Conservation (phyloP, 2,113 vertebrate genomes). For the Ptilonorhynchus violaceus region DNA sequence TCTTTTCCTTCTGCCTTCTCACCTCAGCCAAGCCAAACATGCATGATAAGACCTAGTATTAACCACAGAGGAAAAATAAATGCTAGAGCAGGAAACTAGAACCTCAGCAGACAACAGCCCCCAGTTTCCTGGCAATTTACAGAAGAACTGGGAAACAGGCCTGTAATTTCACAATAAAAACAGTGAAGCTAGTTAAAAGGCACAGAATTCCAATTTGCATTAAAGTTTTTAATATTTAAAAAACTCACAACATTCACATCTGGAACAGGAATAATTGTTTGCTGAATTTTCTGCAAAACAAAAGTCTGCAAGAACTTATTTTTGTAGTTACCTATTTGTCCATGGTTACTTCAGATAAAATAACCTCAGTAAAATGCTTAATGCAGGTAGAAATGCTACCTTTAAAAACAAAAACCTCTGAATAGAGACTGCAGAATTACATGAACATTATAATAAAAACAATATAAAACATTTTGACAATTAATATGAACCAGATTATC, state of each 20-base stretch:
- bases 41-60: not conserved
- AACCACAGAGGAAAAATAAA: conserved; percentile 1
- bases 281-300: not conserved
- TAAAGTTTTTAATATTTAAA: not conserved
- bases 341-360: not conserved
- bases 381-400: not conserved
- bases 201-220: not conserved
- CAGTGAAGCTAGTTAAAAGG: not conserved
- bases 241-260: not conserved
- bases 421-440: not conserved
- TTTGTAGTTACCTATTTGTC: not conserved
- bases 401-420: not conserved
- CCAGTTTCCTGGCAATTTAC: not conserved
- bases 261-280: not conserved
- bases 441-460: not conserved
- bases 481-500: not conserved
- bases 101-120: not conserved
- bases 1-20: not conserved
- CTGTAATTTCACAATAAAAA: conserved; percentile 28
- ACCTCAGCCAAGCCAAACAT: not conserved
- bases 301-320: not conserved
- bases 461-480: not conserved
- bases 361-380: not conserved
- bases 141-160: not conserved
- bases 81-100: not conserved